Evolutionary conservation across 2,888 invertebrate species (phyloP).

Genomic region (Morpho deidamia): DNA sequence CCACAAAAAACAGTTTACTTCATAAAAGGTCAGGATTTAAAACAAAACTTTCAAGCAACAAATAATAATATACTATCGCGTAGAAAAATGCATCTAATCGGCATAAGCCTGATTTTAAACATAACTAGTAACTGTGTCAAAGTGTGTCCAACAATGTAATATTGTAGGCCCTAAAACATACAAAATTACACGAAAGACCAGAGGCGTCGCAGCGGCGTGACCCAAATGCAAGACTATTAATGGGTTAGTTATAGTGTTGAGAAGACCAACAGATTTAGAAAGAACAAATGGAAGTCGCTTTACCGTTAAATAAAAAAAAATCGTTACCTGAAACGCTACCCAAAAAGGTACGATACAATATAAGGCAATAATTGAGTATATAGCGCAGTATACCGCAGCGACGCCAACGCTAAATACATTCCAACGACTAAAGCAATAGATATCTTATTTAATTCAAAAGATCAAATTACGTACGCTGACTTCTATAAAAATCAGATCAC

Average conservation of each 20-base stretch:
- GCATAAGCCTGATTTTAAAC: slow-evolving; percentile 25
- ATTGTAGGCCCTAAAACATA: slow-evolving; percentile 10
- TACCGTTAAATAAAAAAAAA: no score
- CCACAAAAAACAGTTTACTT: slow-evolving; percentile 44
- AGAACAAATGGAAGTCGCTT: neutral
- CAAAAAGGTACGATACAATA: no score
- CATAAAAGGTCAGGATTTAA: slow-evolving; percentile 39
- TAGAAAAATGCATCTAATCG: slow-evolving; percentile 41
- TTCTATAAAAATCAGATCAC: slow-evolving; percentile 59
- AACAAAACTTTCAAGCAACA: slow-evolving; percentile 49
- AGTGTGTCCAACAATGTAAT: slow-evolving; percentile 12
- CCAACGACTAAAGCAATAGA: slow-evolving; percentile 51
- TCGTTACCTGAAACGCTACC: no score
- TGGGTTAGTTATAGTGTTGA: no score
- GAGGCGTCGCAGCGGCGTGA: slow-evolving; percentile 1
- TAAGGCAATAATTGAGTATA: neutral
- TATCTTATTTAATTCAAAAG: slow-evolving; percentile 54
- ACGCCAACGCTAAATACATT: slow-evolving; percentile 41
- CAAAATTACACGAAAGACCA: slow-evolving; percentile 28
- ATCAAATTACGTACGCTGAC: slow-evolving; percentile 58
- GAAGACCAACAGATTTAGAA: no score
- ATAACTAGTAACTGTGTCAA: slow-evolving; percentile 17
- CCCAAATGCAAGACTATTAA: neutral
- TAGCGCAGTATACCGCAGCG: neutral
- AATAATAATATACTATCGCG: slow-evolving; percentile 36